Conservation (phyloP, 2,888 invertebrate genomes). For the Eudemis profundana region DNA sequence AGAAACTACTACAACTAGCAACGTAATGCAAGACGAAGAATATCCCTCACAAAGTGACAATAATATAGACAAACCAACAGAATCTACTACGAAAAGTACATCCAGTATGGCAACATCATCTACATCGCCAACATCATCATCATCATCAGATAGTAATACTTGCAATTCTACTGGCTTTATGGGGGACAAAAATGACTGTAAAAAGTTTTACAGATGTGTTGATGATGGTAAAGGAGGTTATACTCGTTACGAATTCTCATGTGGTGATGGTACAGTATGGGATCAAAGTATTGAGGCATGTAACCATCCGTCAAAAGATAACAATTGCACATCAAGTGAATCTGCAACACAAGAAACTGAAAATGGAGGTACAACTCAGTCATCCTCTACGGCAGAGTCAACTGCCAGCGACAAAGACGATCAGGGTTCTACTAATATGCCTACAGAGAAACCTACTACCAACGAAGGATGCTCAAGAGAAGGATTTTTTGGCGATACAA, state of each 20-base stretch:
- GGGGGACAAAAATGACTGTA: slow-evolving; percentile 87
- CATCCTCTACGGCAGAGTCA: slow-evolving; percentile 16
- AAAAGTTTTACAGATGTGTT: slow-evolving; percentile 91
- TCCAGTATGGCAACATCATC: slow-evolving; percentile 36
- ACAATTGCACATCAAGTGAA: slow-evolving; percentile 32
- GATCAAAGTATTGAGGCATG: slow-evolving; percentile 75
- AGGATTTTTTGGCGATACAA: slow-evolving; percentile 75
- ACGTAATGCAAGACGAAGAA: slow-evolving; percentile 21
- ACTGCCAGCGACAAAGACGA: slow-evolving; percentile 15
- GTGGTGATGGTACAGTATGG: slow-evolving; percentile 89
- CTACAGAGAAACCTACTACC: slow-evolving; percentile 24
- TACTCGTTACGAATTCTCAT: slow-evolving; percentile 88
- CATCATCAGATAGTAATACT: slow-evolving; percentile 34
- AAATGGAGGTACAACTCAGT: slow-evolving; percentile 28
- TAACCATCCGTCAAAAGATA: slow-evolving; percentile 59
- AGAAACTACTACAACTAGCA: slow-evolving; percentile 29
- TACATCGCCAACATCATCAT: slow-evolving; percentile 48
- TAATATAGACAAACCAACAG: slow-evolving; percentile 44
- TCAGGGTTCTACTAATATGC: slow-evolving; percentile 15
- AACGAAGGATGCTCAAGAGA: slow-evolving; percentile 49
- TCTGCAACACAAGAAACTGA: slow-evolving; percentile 9
- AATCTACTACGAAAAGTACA: slow-evolving; percentile 43
- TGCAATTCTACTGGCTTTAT: slow-evolving; percentile 88
- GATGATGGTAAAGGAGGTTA: slow-evolving; percentile 84
- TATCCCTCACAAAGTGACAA: slow-evolving; percentile 44